Conservation (phyloP, 2,797 vertebrate species). For the Lindbergichthys nudifrons region DNA sequence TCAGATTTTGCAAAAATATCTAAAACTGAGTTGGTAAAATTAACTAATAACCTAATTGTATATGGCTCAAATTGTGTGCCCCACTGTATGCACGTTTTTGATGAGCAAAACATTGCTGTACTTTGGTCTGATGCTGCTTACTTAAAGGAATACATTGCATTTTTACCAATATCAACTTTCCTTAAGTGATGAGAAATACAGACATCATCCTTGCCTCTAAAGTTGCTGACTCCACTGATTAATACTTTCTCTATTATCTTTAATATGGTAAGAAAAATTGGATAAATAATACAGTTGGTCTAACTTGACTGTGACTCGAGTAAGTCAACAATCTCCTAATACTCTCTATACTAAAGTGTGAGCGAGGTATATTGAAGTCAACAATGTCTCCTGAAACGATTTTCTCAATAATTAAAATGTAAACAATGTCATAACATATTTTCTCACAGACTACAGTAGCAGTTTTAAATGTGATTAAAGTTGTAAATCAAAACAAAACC, state of each 20-base stretch:
- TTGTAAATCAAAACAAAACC: too few species aligned
- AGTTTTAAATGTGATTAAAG: too few species aligned
- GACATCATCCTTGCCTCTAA: constrained; percentile 7
- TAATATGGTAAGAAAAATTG: not conserved
- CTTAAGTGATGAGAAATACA: constrained; percentile 27
- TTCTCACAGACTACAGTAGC: too few species aligned
- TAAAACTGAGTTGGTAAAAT: not conserved
- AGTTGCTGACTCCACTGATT: not conserved
- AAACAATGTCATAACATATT: too few species aligned
- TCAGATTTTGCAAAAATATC: not conserved
- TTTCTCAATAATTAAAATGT: too few species aligned
- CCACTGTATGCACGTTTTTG: too few species aligned
- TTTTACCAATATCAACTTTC: constrained; percentile 15
- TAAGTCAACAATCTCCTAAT: not conserved
- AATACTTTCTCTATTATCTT: not conserved
- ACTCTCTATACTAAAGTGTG: not conserved
- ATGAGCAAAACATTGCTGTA: constrained; percentile 9
- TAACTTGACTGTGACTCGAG: not conserved
- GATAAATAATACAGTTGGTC: not conserved
- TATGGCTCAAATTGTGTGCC: too few species aligned
- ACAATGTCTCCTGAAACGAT: too few species aligned
- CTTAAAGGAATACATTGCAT: constrained; percentile 42
- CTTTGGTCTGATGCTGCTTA: constrained; percentile 30
- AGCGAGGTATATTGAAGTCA: not conserved
- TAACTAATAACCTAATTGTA: too few species aligned